A percentile compares a stretch with the other conserved stretches of the same genome.
Conservation (phyloP, 2,888 invertebrate genomes). For the Peribatodes rhomboidaria region DNA sequence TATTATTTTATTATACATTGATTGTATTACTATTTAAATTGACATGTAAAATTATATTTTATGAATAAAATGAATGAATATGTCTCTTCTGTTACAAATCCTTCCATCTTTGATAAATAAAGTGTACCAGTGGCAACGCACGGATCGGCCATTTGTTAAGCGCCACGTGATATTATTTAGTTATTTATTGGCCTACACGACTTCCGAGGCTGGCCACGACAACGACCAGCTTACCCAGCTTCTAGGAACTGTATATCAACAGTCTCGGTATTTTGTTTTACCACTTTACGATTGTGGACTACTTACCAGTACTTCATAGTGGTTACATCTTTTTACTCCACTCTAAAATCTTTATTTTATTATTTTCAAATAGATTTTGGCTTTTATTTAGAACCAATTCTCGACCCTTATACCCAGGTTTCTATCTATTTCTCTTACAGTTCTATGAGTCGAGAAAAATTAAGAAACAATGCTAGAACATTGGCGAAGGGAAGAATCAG, state of each 20-base stretch:
- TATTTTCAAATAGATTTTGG: too few species aligned
- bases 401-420: too few species aligned
- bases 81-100: constrained; percentile 13
- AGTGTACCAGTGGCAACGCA: constrained; percentile 73
- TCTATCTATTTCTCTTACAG: too few species aligned
- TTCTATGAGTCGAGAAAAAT: too few species aligned
- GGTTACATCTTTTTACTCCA: background rate
- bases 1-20: too few species aligned
- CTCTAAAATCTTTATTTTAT: too few species aligned
- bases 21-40: too few species aligned
- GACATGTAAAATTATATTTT: too few species aligned
- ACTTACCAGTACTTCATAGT: background rate
- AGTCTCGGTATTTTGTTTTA: background rate
- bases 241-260: constrained; percentile 24
- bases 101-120: constrained; percentile 38
- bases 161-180: constrained; percentile 75
- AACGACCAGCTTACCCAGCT: constrained; percentile 34
- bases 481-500: too few species aligned
- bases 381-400: too few species aligned
- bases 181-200: constrained; percentile 71
- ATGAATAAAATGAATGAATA: too few species aligned
- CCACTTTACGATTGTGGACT: background rate
- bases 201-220: constrained; percentile 56
- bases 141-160: constrained; percentile 76
- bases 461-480: too few species aligned